Percentiles rank a stretch among this genome's conserved stretches.
These are phyloP conservation scores for Lerema accius DNA, from an alignment of 1,140 invertebrate genomes.

Conservation along the genomic window DNA sequence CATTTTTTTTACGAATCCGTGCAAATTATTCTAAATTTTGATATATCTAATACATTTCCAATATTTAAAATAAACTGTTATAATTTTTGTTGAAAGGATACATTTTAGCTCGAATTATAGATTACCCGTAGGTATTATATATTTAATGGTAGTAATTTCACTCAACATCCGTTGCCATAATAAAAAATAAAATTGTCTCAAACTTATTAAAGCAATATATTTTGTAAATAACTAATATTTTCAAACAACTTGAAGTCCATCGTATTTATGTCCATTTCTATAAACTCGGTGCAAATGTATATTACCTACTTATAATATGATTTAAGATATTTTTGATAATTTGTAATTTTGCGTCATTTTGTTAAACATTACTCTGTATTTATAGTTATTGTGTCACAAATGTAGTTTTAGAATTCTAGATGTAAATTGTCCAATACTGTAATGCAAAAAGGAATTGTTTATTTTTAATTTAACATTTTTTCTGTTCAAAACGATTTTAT, in stretches of 20 bases:
- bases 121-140: no score
- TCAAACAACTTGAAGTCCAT: neutral
- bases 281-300: neutral
- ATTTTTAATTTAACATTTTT: neutral
- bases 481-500: neutral
- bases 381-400: neutral
- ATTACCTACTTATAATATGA: neutral
- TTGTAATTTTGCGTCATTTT: neutral
- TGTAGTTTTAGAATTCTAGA: neutral
- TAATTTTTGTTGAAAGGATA: no score
- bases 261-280: neutral
- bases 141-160: neutral
- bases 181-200: neutral
- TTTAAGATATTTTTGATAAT: neutral
- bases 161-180: neutral
- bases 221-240: neutral
- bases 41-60: no score
- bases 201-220: neutral
- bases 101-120: no score
- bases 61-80: no score
- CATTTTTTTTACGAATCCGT: no score
- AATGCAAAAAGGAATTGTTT: conserved; percentile 24
- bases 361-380: neutral
- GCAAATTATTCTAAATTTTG: no score
- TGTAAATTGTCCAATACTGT: conserved; percentile 1